Conservation (phyloP, 2,797 vertebrate species). For the Enteromius afrohamiltoni region DNA sequence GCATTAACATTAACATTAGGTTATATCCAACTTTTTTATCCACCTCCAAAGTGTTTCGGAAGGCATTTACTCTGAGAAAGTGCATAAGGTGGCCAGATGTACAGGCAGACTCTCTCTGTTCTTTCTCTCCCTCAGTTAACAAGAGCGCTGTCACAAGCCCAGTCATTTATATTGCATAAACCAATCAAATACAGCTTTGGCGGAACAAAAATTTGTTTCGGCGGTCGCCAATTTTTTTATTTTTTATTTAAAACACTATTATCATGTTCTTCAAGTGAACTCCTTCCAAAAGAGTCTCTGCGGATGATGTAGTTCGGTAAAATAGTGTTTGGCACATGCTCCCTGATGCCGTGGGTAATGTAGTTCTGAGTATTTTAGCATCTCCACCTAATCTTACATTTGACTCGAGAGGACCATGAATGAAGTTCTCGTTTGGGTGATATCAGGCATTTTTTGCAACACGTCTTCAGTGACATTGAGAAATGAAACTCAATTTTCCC, state of each 20-base stretch:
- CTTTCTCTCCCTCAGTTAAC: too few relatives aligned
- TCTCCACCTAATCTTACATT: conserved; percentile 23
- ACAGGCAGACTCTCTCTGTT: too few relatives aligned
- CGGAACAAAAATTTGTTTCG: too few relatives aligned
- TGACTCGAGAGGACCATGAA: conserved; percentile 23
- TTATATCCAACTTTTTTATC: too few relatives aligned
- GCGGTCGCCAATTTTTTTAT: too few relatives aligned
- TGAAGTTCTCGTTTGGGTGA: conserved; percentile 10
- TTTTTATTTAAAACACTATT: background rate
- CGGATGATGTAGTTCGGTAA: conserved; percentile 39
- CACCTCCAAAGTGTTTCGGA: too few relatives aligned
- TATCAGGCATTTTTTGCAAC: conserved; percentile 20
- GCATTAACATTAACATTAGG: too few relatives aligned
- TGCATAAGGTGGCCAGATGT: too few relatives aligned
- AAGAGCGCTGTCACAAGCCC: too few relatives aligned
- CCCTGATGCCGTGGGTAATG: background rate
- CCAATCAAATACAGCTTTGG: too few relatives aligned
- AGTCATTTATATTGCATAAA: too few relatives aligned
- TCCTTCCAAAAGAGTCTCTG: conserved; percentile 28
- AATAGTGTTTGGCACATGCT: conserved; percentile 22
- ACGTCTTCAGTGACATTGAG: conserved; percentile 38
- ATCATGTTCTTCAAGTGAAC: conserved; percentile 26
- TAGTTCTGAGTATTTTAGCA: conserved; percentile 7
- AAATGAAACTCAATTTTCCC: conserved; percentile 40
- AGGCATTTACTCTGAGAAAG: too few relatives aligned